phyloP scores from a whole-genome alignment of 2,797 vertebrate genomes.

The Lithobates pipiens region DNA sequence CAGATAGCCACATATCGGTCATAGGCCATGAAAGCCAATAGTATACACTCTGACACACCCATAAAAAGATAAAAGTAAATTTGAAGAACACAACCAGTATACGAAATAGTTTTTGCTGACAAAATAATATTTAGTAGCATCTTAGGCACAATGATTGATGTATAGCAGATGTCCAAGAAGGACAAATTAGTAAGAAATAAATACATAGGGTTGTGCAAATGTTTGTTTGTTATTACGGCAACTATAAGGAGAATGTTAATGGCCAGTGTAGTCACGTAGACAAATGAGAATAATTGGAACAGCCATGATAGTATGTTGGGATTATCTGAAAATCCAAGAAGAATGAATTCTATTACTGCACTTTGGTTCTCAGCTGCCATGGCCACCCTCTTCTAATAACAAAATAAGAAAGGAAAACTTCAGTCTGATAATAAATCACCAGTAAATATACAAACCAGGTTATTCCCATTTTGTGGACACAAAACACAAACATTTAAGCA shows the following conservation, averaged over 20 bases:
- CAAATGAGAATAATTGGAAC: not conserved
- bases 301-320: not conserved
- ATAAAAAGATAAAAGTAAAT: slow-evolving; percentile 18
- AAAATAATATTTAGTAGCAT: not conserved
- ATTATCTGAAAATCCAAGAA: not conserved
- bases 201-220: slow-evolving; percentile 5
- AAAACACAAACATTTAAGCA: too few species aligned
- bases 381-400: too few species aligned
- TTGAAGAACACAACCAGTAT: not conserved
- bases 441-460: too few species aligned
- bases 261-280: not conserved
- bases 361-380: not conserved
- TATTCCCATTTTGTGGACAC: too few species aligned
- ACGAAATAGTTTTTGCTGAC: not conserved
- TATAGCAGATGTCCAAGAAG: not conserved
- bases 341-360: not conserved
- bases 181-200: not conserved
- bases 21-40: slow-evolving; percentile 48
- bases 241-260: slow-evolving; percentile 6
- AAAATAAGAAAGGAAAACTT: too few species aligned
- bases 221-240: not conserved
- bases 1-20: slow-evolving; percentile 38
- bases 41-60: slow-evolving; percentile 10
- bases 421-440: too few species aligned
- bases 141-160: not conserved